Evolutionary conservation across 1,140 invertebrate species (phyloP).

Genomic region (Limonius californicus): DNA sequence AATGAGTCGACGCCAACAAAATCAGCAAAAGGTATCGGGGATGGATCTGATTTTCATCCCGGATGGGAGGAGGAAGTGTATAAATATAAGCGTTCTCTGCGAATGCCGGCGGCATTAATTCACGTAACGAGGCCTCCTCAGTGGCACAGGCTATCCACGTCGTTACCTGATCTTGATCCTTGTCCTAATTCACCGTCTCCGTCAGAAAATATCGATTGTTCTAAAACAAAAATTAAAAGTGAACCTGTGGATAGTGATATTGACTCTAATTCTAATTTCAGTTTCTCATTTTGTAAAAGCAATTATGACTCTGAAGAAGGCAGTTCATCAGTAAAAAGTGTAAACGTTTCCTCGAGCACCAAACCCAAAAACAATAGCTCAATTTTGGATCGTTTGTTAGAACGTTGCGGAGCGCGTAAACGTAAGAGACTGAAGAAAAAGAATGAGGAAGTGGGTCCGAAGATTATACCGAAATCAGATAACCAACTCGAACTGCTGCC

Average conservation of each 20-base stretch:
- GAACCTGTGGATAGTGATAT: constrained; percentile 57
- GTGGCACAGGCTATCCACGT: constrained; percentile 61
- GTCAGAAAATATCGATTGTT: constrained; percentile 51
- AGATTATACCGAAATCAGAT: constrained; percentile 53
- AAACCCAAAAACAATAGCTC: constrained; percentile 54
- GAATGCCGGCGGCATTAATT: constrained; percentile 73
- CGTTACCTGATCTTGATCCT: constrained; percentile 71
- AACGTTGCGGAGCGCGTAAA: constrained; percentile 59
- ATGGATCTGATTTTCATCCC: constrained; percentile 68
- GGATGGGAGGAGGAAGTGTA: constrained; percentile 80
- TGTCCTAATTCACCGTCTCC: constrained; percentile 60
- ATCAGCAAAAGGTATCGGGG: constrained; percentile 54
- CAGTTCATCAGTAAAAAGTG: constrained; percentile 49
- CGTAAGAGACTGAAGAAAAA: constrained; percentile 54
- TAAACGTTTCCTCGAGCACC: constrained; percentile 28
- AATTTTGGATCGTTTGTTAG: constrained; percentile 61
- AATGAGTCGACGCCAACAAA: constrained; percentile 42
- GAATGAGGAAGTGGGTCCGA: constrained; percentile 49
- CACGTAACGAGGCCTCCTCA: constrained; percentile 63
- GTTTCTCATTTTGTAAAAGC: constrained; percentile 52
- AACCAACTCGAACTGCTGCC: constrained; percentile 59
- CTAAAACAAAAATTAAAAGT: constrained; percentile 33
- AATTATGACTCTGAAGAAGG: constrained; percentile 66
- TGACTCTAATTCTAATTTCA: constrained; percentile 64
- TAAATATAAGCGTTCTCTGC: constrained; percentile 71